Percentiles rank a stretch among this genome's conserved stretches.
phyloP scores from a whole-genome alignment of 2,797 vertebrate genomes.

The Anniella stebbinsi region DNA sequence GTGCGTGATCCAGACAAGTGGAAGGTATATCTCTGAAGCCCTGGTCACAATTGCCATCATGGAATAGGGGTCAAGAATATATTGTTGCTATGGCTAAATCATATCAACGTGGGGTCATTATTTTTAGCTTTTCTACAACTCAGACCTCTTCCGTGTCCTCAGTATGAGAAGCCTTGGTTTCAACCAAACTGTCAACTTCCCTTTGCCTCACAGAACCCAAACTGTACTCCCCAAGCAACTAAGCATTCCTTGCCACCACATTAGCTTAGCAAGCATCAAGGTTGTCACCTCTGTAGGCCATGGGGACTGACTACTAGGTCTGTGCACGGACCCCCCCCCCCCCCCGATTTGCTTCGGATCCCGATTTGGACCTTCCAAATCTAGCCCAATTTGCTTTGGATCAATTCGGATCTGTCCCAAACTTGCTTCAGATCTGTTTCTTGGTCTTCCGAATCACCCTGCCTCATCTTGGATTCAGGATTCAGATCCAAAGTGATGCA shows the following conservation, averaged over 20 bases:
- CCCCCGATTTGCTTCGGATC: too few species aligned
- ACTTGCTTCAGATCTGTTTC: too few species aligned
- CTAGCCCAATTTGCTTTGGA: too few species aligned
- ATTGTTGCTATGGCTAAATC: neutral
- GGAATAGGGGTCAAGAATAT: neutral
- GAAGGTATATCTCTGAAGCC: constrained; percentile 18
- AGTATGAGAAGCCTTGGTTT: neutral
- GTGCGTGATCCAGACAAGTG: neutral
- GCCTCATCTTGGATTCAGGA: too few species aligned
- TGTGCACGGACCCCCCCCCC: too few species aligned
- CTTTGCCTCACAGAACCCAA: neutral
- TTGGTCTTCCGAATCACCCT: too few species aligned
- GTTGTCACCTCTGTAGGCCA: neutral
- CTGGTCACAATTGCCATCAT: neutral
- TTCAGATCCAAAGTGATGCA: too few species aligned
- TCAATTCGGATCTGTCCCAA: too few species aligned
- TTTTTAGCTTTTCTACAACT: constrained; percentile 1
- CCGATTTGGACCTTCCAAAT: too few species aligned
- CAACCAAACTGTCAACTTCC: neutral
- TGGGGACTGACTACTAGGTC: too few species aligned
- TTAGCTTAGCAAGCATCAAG: fast-evolving
- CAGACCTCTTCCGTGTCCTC: neutral
- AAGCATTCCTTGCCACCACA: neutral
- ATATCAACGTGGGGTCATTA: neutral
- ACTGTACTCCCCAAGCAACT: neutral